These are phyloP conservation scores for Helogale parvula DNA, from an alignment of 2,113 vertebrate species.

Conservation along the genomic window DNA sequence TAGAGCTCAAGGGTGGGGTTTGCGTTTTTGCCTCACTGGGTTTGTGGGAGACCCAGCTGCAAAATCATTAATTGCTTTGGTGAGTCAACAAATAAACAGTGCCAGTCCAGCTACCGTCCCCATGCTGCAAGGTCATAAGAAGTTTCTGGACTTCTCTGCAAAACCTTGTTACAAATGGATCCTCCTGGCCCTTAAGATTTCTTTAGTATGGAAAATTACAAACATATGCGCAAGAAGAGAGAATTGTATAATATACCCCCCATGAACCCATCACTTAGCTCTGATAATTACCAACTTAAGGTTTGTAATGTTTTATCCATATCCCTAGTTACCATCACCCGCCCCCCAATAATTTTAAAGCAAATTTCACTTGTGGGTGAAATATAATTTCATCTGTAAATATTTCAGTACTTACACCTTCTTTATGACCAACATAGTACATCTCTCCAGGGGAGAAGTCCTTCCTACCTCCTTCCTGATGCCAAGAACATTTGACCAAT, in stretches of 20 bases:
- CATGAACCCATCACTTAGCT: neutral
- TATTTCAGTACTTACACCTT: neutral
- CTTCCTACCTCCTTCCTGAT: neutral
- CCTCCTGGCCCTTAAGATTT: neutral
- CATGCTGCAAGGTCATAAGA: neutral
- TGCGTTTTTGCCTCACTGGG: constrained; percentile 19
- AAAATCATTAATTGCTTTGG: constrained; percentile 24
- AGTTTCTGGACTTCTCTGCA: constrained; percentile 1
- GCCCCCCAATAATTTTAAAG: neutral
- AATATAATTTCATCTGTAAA: neutral
- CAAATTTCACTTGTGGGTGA: neutral
- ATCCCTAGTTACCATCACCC: neutral
- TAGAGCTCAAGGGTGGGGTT: neutral
- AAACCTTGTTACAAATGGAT: neutral
- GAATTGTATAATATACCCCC: neutral
- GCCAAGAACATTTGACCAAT: neutral
- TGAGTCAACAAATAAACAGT: constrained; percentile 60
- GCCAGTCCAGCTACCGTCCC: neutral
- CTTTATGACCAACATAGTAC: neutral
- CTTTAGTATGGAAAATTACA: constrained; percentile 32
- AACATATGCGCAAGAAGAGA: neutral
- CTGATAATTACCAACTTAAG: neutral
- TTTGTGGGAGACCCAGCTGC: constrained; percentile 31
- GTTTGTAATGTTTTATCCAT: neutral
- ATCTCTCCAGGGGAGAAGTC: neutral